Base-by-base conservation (phyloP, 2,888 invertebrate genomes). In the Drosophila diplacantha region DNA sequence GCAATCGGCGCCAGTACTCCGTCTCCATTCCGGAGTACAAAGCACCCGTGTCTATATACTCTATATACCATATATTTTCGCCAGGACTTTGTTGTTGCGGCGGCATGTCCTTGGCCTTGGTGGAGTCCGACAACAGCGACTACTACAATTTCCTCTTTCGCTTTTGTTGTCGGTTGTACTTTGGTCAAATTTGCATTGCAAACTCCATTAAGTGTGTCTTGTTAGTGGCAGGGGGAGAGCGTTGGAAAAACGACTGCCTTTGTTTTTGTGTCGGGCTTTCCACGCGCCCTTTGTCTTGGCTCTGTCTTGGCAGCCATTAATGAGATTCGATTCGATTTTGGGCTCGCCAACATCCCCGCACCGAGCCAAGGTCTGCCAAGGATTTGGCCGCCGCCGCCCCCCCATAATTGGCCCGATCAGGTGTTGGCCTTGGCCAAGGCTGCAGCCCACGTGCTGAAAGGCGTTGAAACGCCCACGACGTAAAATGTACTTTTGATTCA, bases 41-140 rank as follows among this genome's bases (percentile, higher is more conserved):
- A 67, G 43, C 31, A n/a, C 37, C 29, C 58, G 18, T 31, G 66
- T 64, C 65, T 79, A 73, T 73, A 35, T 55, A 55, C 53, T 29
- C 53, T 29, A 44, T 44, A 29, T 18, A 44, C 14, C 35, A 35
- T 55, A 52, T 55, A 24, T 63, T 61, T 44, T 22, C 5, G 56
- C 65, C 64, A 63, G 62, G 46, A 57, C 56, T 59, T 60, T 46
- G 61, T 56, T 31, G 55, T 43, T 59, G 57, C 35, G 38, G 41
- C 58, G 65, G 43, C 62, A 59, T 75, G 83, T 68, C 84, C 84
- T 78, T 83, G 82, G 81, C 79, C 79, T 76, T 78, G 79, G 43
- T n/a, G 29, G 35, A 41, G 44, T 24, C 59, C 58, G 58, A 54
- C 72, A 44, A 50, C 49, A 31, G 32, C 49, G 58, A 70, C 59